A percentile compares a stretch with the other conserved stretches of the same genome.
Evolutionary conservation across 2,113 vertebrate genomes (phyloP).

Genomic region (Silurus glanis): DNA sequence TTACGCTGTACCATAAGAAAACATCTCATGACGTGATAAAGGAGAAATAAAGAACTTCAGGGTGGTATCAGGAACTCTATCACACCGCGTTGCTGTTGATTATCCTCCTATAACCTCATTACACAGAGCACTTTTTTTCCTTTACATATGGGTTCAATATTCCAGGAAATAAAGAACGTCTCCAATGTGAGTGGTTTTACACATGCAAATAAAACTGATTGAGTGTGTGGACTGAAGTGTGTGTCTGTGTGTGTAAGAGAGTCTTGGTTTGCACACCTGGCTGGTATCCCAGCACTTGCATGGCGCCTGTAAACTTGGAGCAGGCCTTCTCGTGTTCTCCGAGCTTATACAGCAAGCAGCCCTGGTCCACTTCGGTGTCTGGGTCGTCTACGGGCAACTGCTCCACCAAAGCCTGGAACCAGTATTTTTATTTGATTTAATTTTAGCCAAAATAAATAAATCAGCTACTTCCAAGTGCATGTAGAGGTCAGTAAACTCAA

Average conservation of each 20-base stretch:
- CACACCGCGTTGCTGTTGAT: background rate
- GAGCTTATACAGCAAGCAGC: slow-evolving; percentile 89
- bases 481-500: slow-evolving; percentile 10
- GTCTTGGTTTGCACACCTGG: slow-evolving; percentile 67
- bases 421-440: background rate
- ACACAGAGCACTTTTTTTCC: background rate
- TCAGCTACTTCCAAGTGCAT: background rate
- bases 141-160: too few species aligned
- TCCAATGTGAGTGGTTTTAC: background rate
- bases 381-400: slow-evolving; percentile 81
- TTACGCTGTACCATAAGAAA: background rate
- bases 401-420: slow-evolving; percentile 81
- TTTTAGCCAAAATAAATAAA: slow-evolving; percentile 20
- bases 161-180: background rate
- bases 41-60: background rate
- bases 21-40: background rate
- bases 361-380: slow-evolving; percentile 83
- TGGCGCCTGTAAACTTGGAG: slow-evolving; percentile 80
- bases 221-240: background rate
- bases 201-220: background rate
- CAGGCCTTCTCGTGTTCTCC: slow-evolving; percentile 88
- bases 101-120: background rate
- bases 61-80: background rate
- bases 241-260: slow-evolving; percentile 26
- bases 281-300: slow-evolving; percentile 86